Evolutionary conservation across 2,888 invertebrate genomes (phyloP).

Genomic region (Pardosa pseudoannulata): DNA sequence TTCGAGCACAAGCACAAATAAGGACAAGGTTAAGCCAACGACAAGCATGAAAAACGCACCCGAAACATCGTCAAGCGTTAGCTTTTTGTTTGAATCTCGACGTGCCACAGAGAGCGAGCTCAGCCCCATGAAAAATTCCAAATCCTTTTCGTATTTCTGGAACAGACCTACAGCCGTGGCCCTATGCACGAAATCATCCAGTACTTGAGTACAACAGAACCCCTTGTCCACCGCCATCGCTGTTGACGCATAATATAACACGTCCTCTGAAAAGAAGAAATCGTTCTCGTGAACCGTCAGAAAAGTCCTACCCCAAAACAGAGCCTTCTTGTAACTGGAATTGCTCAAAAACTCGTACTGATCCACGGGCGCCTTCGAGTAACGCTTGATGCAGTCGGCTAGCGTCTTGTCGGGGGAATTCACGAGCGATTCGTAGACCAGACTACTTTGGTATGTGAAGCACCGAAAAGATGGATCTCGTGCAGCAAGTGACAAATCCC

Average conservation of each 20-base stretch:
- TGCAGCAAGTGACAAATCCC: background rate
- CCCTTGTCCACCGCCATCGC: no score
- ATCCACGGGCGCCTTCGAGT: background rate
- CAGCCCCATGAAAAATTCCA: no score
- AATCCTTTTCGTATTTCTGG: no score
- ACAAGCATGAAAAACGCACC: no score
- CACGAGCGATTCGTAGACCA: background rate
- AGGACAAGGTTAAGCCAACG: no score
- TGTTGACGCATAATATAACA: background rate
- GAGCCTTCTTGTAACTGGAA: background rate
- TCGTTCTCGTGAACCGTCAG: background rate
- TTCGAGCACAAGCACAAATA: no score
- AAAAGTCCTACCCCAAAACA: background rate
- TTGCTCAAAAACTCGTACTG: background rate
- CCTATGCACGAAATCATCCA: no score
- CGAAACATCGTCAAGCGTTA: no score
- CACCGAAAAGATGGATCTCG: background rate
- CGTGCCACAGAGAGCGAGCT: no score
- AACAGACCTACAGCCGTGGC: no score
- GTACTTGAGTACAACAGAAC: no score
- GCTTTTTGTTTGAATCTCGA: no score
- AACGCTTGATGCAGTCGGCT: background rate
- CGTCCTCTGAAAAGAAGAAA: background rate
- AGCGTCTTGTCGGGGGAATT: background rate
- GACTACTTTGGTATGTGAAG: background rate